phyloP scores from a whole-genome alignment of 2,113 vertebrate genomes.

The Morphnarchus princeps region DNA sequence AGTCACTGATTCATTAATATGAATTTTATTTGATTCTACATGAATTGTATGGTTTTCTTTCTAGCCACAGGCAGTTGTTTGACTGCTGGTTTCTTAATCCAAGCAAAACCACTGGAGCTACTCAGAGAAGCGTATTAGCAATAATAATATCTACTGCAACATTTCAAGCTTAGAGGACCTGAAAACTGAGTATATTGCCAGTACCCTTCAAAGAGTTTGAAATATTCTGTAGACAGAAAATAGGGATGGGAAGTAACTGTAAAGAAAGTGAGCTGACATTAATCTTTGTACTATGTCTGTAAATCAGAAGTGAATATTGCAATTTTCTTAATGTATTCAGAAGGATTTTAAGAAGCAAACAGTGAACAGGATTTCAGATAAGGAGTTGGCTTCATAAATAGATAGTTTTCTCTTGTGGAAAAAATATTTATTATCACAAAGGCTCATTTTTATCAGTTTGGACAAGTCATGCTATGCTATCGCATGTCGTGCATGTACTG shows the following conservation, averaged over 20 bases:
- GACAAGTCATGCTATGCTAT: neutral
- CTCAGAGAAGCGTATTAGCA: neutral
- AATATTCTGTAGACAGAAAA: neutral
- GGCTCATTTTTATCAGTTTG: neutral
- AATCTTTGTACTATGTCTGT: neutral
- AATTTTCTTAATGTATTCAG: neutral
- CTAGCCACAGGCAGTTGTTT: neutral
- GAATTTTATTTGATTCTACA: neutral
- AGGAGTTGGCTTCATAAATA: neutral
- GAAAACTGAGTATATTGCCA: neutral
- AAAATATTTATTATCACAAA: neutral
- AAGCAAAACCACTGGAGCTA: neutral
- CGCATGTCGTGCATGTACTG: neutral
- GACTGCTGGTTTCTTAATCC: neutral
- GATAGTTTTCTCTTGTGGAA: neutral
- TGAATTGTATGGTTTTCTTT: neutral
- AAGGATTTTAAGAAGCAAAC: neutral
- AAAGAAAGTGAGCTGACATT: neutral
- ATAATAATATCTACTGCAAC: neutral
- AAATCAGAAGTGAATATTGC: neutral
- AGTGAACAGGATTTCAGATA: neutral
- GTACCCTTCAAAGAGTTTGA: neutral
- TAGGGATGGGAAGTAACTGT: neutral
- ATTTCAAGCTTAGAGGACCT: neutral
- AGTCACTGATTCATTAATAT: neutral